Conservation (phyloP, 92 coral and sea anemone species). For the Parazoanthus atlanticus region DNA sequence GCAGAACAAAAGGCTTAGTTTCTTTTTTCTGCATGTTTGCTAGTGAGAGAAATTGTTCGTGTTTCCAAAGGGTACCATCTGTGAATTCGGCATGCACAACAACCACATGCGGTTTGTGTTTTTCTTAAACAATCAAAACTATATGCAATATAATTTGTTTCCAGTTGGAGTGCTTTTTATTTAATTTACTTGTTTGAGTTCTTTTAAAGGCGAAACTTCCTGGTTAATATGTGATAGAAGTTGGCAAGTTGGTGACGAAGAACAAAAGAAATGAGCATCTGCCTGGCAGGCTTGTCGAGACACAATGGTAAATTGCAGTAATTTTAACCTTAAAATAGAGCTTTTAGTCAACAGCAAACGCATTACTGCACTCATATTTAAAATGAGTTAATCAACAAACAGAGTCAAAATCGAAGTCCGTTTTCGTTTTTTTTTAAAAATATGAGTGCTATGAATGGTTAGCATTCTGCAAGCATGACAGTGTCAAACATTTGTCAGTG, state of each 20-base stretch:
- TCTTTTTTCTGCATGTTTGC: neutral
- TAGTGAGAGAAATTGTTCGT: slow-evolving; percentile 10
- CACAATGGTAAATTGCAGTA: slow-evolving; percentile 16
- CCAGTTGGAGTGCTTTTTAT: neutral
- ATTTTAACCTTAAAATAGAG: neutral
- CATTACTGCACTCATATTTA: slow-evolving; percentile 4
- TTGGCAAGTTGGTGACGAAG: neutral
- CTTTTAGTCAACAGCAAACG: neutral
- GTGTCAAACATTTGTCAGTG: neutral
- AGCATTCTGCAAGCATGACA: neutral
- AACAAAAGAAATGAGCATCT: neutral
- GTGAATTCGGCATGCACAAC: slow-evolving; percentile 1
- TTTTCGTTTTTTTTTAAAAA: neutral
- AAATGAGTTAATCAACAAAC: slow-evolving; percentile 13
- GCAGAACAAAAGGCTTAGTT: neutral
- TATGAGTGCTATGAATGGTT: neutral
- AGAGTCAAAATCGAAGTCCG: neutral
- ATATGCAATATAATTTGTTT: neutral
- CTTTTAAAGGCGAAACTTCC: slow-evolving; percentile 3
- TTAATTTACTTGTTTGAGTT: neutral
- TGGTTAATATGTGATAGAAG: neutral
- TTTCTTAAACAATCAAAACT: neutral
- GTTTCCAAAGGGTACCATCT: slow-evolving; percentile 9
- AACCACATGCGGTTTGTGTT: slow-evolving; percentile 12
- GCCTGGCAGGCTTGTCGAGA: neutral